Evolutionary conservation across 2,888 invertebrate species (phyloP), one percentile per base, ranked within the genome.

Genomic region (Cactoblastis cactorum): DNA sequence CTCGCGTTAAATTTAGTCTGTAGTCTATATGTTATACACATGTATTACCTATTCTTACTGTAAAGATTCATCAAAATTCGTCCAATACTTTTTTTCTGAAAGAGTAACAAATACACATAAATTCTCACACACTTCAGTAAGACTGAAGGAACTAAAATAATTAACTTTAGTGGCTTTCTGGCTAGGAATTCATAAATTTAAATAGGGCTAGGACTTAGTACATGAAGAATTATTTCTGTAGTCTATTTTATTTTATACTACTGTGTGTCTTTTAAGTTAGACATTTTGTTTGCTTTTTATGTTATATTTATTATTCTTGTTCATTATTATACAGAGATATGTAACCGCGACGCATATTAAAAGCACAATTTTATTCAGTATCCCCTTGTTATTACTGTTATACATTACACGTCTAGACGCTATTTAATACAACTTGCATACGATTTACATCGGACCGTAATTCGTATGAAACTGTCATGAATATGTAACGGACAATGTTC

Each of bases 211-310:
- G n/a, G n/a, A n/a, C n/a, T n/a, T n/a, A n/a, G n/a, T n/a, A n/a
- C n/a, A n/a, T 33, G 6, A 19, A n/a, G 39, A 19, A 4, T 14
- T 0, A 17, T 1, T 24, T 43, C 17, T 17, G 17, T n/a, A 9
- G 11, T 15, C 11, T 43, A 28, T n/a, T 17, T 15, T 43, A 43
- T 43, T 43, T 43, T 39, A 12, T 22, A 11, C 1, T 5, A 24
- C 12, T 12, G 12, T 43, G 11, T 43, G 17, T 43, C 24, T 43
- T 11, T 43, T 43, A 15, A 32, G 24, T 43, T 43, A 43, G 28
- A 43, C 43, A 43, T 43, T 43, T 28, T 11, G 43, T 43, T 43
- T 43, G 43, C n/a, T 43, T 43, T 43, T 43, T 43, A 43, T 43
- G 43, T 43, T 43, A 43, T 43, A 28, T 43, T 28, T 43, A 43